Evolutionary conservation across 2,113 vertebrate genomes (phyloP), one percentile per base, ranked within the genome.

Genomic region (Ammodramus savannarum): DNA sequence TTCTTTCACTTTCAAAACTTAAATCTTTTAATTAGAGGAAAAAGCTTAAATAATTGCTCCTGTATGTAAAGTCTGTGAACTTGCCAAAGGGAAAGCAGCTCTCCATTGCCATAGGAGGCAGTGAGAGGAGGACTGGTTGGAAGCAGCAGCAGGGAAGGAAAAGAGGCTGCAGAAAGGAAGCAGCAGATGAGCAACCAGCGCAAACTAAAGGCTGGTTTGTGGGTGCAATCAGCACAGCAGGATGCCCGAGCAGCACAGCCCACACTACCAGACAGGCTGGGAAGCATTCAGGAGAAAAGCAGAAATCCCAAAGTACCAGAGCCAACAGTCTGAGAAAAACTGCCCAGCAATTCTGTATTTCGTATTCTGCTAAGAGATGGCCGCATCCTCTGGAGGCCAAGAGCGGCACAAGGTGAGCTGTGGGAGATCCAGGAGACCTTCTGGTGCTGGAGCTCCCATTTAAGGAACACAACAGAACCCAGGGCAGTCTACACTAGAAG

Each of bases 201-300:
- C n/a, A 31, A 91, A 46, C 13, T 8, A 57, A 85, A 82, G 36
- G 11, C 48, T 23, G 12, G 18, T 63, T 23, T 57, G 13, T 1
- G 9, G 1, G 0, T 6, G 41, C 39, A 76, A 44, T 2, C 0
- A 0, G 41, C 49, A 68, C 6, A 0, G 0, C 2, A 3, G 22
- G 5, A 3, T 16, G 43, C 31, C 34, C 3, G 7, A 59, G 59
- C 39, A 52, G 44, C 59, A 36, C 25, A 62, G 69, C 39, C 46
- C 32, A 31, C 1, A 10, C 22, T 1, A 18, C 10, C 26, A 38
- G 38, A 51, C 0, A 0, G 9, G 17, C 43, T 54, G 1, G 0
- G 41, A 62, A 78, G 41, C 29, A 36, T 26, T 55, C 55, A 44
- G 15, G 41, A 81, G 23, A 73, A 63, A 76, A 48, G 25, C 39